These are phyloP conservation scores for Magallana ariakensis DNA, from an alignment of 1,140 invertebrate species.

Conservation along the genomic window DNA sequence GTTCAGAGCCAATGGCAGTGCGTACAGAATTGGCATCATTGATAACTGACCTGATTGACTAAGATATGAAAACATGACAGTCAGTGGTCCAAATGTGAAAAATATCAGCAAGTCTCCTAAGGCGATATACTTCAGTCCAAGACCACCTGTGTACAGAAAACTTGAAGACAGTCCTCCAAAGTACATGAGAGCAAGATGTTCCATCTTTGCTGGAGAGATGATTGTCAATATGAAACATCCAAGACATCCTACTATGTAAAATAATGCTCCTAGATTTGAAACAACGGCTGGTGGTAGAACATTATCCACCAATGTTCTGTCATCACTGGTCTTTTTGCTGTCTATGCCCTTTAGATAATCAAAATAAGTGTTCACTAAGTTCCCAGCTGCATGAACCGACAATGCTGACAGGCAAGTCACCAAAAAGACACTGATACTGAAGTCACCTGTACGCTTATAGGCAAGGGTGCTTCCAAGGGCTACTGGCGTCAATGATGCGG, in stretches of 20 bases:
- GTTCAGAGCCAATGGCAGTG: conserved; percentile 94
- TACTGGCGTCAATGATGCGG: conserved; percentile 93
- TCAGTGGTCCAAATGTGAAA: conserved; percentile 95
- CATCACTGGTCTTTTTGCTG: conserved; percentile 90
- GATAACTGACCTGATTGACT: conserved; percentile 90
- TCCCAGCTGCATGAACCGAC: conserved; percentile 95
- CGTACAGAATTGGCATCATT: conserved; percentile 88
- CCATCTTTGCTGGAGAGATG: conserved; percentile 93
- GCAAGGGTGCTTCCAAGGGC: conserved; percentile 91
- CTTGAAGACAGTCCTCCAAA: conserved; percentile 96
- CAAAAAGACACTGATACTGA: conserved; percentile 89
- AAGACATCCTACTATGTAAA: conserved; percentile 92
- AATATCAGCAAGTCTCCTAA: conserved; percentile 93
- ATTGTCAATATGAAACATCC: conserved; percentile 90
- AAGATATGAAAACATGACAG: conserved; percentile 96
- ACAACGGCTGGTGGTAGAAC: conserved; percentile 92
- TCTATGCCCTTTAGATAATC: conserved; percentile 97
- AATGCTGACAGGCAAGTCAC: conserved; percentile 91
- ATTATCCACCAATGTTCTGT: conserved; percentile 94
- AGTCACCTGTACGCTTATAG: conserved; percentile 86
- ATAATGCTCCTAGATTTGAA: conserved; percentile 90
- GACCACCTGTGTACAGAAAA: conserved; percentile 89
- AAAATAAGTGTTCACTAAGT: conserved; percentile 98
- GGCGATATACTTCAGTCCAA: conserved; percentile 94
- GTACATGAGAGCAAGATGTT: conserved; percentile 95